Evolutionary conservation across 2,797 vertebrate species (phyloP).

Genomic region (Sitta carolinensis): DNA sequence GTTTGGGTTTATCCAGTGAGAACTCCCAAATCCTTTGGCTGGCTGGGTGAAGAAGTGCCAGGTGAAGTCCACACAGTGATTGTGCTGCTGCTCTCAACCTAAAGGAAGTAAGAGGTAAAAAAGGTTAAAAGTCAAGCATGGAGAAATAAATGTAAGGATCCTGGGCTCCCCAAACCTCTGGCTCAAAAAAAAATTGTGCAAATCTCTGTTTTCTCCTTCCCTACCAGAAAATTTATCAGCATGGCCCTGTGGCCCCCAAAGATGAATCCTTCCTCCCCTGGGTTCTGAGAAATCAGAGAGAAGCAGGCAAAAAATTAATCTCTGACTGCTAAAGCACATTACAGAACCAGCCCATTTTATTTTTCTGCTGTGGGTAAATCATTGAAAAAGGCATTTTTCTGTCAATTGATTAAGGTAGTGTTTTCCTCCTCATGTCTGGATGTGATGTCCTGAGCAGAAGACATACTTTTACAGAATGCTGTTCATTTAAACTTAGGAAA

Average conservation of each 20-base stretch:
- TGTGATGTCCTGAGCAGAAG: neutral
- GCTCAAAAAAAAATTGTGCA: neutral
- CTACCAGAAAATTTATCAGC: neutral
- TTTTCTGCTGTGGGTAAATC: neutral
- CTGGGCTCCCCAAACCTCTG: rapidly evolving
- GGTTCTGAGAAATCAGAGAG: neutral
- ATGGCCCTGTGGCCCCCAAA: rapidly evolving
- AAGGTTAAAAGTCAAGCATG: neutral
- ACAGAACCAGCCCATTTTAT: neutral
- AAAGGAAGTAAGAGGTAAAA: neutral
- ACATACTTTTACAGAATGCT: neutral
- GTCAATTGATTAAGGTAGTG: neutral
- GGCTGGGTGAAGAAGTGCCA: neutral
- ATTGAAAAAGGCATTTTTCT: neutral
- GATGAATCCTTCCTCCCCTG: neutral
- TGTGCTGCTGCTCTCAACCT: neutral
- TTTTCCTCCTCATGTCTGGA: slow-evolving; percentile 6
- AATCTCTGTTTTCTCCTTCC: neutral
- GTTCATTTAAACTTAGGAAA: neutral
- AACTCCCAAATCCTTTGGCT: neutral
- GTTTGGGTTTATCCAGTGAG: neutral
- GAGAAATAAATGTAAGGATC: neutral
- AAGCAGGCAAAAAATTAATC: neutral
- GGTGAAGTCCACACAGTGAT: neutral
- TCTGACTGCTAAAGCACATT: rapidly evolving